Conservation (phyloP, 2,113 vertebrate species). For the Chauna torquata region DNA sequence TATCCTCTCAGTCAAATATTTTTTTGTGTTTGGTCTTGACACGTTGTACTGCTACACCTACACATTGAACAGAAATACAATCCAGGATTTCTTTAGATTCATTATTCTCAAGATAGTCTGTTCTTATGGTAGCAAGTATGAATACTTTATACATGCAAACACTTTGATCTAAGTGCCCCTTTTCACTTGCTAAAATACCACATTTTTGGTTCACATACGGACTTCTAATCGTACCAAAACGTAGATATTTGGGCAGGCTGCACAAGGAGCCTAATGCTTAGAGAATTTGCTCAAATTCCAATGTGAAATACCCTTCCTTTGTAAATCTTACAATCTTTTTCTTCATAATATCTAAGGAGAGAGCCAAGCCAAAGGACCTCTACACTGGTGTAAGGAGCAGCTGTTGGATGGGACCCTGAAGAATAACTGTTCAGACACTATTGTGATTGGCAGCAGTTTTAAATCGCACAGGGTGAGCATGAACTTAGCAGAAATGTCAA, state of each 20-base stretch:
- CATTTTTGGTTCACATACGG: background rate
- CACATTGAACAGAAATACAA: background rate
- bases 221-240: background rate
- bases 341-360: background rate
- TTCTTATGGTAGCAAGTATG: background rate
- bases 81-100: background rate
- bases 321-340: background rate
- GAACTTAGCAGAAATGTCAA: constrained; percentile 5
- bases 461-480: background rate
- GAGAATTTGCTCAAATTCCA: background rate
- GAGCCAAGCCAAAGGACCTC: background rate
- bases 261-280: background rate
- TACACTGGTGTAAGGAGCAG: background rate
- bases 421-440: background rate
- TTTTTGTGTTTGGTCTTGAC: background rate
- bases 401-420: background rate
- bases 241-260: background rate
- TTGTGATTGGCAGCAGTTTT: background rate
- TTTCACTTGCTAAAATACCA: background rate
- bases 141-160: constrained; percentile 4
- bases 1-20: background rate
- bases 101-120: background rate
- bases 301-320: background rate
- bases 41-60: background rate
- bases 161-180: background rate